Conservation (phyloP, 2,797 vertebrate genomes). For the Characodon lateralis region DNA sequence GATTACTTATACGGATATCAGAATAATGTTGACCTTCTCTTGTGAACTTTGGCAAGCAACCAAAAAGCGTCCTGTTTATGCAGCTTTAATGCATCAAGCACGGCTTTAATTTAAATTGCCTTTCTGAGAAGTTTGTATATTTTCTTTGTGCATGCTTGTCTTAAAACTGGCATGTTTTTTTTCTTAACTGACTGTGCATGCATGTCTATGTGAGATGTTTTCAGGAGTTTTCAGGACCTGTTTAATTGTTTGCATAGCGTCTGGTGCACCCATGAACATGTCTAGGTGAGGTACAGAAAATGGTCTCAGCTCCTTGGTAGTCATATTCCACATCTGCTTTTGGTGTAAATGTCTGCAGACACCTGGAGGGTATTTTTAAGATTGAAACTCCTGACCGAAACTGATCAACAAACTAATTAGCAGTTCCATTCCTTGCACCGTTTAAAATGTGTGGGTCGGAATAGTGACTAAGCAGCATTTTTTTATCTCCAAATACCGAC, state of each 20-base stretch:
- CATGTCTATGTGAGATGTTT: background rate
- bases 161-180: background rate
- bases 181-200: background rate
- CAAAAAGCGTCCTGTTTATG: background rate
- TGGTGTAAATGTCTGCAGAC: background rate
- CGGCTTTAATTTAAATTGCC: background rate
- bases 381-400: background rate
- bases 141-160: background rate
- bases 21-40: background rate
- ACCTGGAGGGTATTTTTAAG: background rate
- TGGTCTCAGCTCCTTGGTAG: background rate
- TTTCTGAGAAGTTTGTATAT: background rate
- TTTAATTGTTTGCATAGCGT: background rate
- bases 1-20: background rate
- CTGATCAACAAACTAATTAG: background rate
- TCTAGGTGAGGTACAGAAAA: background rate
- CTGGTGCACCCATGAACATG: background rate
- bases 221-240: background rate
- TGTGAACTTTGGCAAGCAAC: background rate
- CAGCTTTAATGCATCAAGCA: background rate
- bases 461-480: conserved; percentile 2
- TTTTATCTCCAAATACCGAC: background rate
- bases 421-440: background rate
- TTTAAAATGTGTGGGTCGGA: background rate
- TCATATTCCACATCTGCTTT: background rate